These are phyloP conservation scores for Diplazon laetatorius DNA, from an alignment of 2,888 invertebrate species.

Conservation along the genomic window DNA sequence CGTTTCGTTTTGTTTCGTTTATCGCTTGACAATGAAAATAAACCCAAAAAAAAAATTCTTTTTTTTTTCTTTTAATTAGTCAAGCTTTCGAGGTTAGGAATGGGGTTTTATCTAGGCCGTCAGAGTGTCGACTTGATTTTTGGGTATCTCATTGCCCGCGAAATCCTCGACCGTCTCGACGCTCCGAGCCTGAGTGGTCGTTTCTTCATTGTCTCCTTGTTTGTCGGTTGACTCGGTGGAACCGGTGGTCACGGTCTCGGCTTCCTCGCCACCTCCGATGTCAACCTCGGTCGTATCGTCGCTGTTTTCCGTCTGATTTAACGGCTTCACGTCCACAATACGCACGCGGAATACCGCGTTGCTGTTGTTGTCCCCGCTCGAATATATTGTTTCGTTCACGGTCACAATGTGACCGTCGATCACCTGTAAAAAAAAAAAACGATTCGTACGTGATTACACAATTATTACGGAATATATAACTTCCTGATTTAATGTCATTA, in stretches of 20 bases:
- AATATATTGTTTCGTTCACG: slow-evolving; percentile 84
- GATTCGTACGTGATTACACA: slow-evolving; percentile 2
- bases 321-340: slow-evolving; percentile 83
- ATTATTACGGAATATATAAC: not conserved
- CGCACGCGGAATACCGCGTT: slow-evolving; percentile 82
- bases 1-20: slow-evolving; percentile 36
- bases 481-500: not conserved
- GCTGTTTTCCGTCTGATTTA: slow-evolving; percentile 69
- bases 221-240: slow-evolving; percentile 13
- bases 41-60: not conserved
- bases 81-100: not conserved
- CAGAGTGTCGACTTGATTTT: slow-evolving; percentile 75
- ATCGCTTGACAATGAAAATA: slow-evolving; percentile 11
- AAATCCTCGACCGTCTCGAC: slow-evolving; percentile 79
- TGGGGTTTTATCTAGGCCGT: slow-evolving; percentile 69
- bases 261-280: slow-evolving; percentile 59
- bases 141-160: slow-evolving; percentile 79
- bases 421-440: slow-evolving; percentile 77
- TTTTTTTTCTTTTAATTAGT: no score
- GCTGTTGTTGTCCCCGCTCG: slow-evolving; percentile 79
- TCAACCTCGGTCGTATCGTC: slow-evolving; percentile 50
- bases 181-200: slow-evolving; percentile 70
- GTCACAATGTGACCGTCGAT: slow-evolving; percentile 84
- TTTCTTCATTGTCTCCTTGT: slow-evolving; percentile 61
- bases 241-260: slow-evolving; percentile 61